Base-by-base conservation (phyloP, 2,797 vertebrate species). In the Notamacropus eugenii region DNA sequence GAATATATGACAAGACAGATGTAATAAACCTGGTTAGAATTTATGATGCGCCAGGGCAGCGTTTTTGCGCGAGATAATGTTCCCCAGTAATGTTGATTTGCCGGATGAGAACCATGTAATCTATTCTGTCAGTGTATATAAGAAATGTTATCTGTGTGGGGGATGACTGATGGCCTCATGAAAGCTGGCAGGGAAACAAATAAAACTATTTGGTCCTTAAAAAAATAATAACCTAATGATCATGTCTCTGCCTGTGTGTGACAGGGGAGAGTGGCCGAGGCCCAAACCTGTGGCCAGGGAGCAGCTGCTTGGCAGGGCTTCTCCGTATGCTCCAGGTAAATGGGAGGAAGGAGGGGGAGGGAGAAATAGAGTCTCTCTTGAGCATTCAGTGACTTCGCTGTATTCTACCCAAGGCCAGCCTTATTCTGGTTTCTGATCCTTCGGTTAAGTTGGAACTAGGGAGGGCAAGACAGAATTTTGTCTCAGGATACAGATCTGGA, bases 61-160 rank as follows among this genome's bases (percentile, higher is more conserved):
- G 0, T 97, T 98, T 50, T 98, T 98, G 98, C 93, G 74, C 98
- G 97, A 98, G 98, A 98, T 98, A 98, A 98, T 98, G 98, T 98
- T 98, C 98, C 94, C 31, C 97, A 97, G 98, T 98, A 98, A 99
- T 97, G 98, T 98, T 98, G 98, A 98, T 98, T 98, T 98, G 98
- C 98, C 96, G 98, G 98, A 97, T 98, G 98, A 98, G 98, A 98
- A 98, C 98, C 98, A 97, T 98, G 98, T 98, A 98, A 99, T 99
- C 98, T 98, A 98, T 98, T 98, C 98, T 99, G 98, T 99, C 98
- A 98, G 97, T 93, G 98, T 98, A 97, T 97, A 98, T 97, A 98
- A 98, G 98, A 98, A 98, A 98, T 98, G 98, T 98, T 98, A 97
- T 98, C 98, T 98, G 94, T 94, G 95, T 97, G 97, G 96, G 96